These are phyloP conservation scores for Lysandra coridon DNA, from an alignment of 2,888 invertebrate species.

Conservation along the genomic window DNA sequence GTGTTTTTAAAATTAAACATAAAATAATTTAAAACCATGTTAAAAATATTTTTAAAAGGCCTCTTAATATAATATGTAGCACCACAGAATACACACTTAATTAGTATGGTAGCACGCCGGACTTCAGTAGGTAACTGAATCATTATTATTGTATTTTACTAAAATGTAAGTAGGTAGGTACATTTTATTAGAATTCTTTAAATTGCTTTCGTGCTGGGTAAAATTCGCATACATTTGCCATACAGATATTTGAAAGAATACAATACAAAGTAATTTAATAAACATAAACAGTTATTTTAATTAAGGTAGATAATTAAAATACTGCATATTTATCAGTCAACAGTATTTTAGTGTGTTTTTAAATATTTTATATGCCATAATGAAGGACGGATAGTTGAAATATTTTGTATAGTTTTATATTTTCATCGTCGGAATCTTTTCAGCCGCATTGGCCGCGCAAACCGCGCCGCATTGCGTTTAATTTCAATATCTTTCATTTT, in stretches of 20 bases:
- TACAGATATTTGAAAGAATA: not conserved
- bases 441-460: not conserved
- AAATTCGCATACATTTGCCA: not conserved
- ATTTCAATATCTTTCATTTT: not conserved
- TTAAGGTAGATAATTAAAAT: conserved; percentile 10
- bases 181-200: too few relatives aligned
- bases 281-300: conserved; percentile 24
- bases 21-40: too few relatives aligned
- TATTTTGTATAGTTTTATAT: not conserved
- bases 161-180: too few relatives aligned
- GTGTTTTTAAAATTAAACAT: too few relatives aligned
- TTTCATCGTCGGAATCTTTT: not conserved
- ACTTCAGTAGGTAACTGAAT: too few relatives aligned
- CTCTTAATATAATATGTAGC: too few relatives aligned
- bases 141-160: too few relatives aligned
- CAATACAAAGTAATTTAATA: conserved; percentile 7
- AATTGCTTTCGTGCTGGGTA: not conserved
- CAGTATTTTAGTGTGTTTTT: conserved; percentile 16
- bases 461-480: not conserved
- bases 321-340: conserved; percentile 21
- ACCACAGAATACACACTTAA: too few relatives aligned
- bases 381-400: not conserved
- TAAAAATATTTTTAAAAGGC: too few relatives aligned
- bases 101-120: too few relatives aligned
- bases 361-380: not conserved